A percentile compares a stretch with the other conserved stretches of the same genome.
Conservation (phyloP, 2,113 vertebrate genomes). For the Nesoenas mayeri region DNA sequence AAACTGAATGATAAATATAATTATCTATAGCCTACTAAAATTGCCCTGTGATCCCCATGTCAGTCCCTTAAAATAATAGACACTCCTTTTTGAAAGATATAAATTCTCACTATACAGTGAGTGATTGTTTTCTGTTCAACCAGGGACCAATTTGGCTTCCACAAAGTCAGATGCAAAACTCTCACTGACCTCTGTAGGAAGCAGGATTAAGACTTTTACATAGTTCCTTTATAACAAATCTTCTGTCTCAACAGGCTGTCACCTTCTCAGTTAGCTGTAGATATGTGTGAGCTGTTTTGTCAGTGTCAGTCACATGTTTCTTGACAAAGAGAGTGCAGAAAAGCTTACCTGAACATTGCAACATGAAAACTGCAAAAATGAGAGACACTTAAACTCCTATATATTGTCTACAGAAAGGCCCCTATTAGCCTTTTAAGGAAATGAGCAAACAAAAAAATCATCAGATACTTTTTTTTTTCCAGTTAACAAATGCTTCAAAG, state of each 20-base stretch:
- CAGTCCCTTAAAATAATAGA: conserved; percentile 12
- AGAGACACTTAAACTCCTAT: not conserved
- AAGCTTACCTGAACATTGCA: not conserved
- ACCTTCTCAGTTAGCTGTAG: not conserved
- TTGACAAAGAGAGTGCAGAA: not conserved
- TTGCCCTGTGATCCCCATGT: not conserved
- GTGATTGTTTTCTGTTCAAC: conserved; percentile 37
- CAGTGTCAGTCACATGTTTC: not conserved
- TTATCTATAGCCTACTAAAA: conserved; percentile 42
- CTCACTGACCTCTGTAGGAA: not conserved
- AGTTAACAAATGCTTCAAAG: not conserved
- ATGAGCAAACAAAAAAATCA: not conserved
- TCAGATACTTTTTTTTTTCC: not conserved
- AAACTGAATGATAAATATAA: not conserved
- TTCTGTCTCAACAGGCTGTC: not conserved
- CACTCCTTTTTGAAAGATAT: not conserved
- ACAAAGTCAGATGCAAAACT: conserved; percentile 21
- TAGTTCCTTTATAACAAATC: not conserved
- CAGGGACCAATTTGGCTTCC: not conserved
- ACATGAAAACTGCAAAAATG: not conserved
- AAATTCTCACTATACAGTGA: conserved; percentile 30
- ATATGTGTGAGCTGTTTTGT: not conserved
- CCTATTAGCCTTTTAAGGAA: not conserved
- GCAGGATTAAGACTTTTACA: conserved; percentile 37
- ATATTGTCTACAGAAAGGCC: not conserved